Base-by-base conservation (phyloP, 2,888 invertebrate genomes). In the Sisyra terminalis region DNA sequence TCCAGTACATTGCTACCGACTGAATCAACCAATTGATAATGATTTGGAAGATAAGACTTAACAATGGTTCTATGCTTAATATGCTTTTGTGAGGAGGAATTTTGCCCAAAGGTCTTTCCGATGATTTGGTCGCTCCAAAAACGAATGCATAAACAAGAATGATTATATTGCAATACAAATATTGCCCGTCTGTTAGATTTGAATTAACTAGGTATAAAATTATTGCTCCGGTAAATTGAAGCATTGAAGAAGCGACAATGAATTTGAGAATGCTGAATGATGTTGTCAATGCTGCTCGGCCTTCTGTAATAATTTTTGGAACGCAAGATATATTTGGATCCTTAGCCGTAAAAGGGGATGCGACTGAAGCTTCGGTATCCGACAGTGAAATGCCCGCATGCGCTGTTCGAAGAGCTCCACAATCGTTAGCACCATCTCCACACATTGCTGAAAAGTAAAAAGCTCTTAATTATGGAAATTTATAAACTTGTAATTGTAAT, bases 181-280 rank as follows among this genome's bases (percentile, higher is more conserved):
- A 96, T 57, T 94, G 83, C 55, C 83, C 75, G 53, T 94, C 93
- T 0, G 90, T 87, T 13, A 96, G 60, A 55, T 90, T 90, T 0
- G 80, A 78, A 51, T 88, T 84, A 57, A 90, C 89, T 41, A 82
- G 80, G 60, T 94, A 94, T 0, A 96, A 66, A 42, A 93, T 78
- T 54, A 92, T 79, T 29, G 94, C 90, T 0, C 92, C 89, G 45
- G 85, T 70, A 63, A 94, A 94, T 59, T 96, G 92, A 0, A 88
- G 84, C 43, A 94, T 69, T n/a, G 90, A 90, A 65, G 97, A 97
- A 0, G 86, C 79, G 1, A 94, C 90, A 96, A 98, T 98, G 69
- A 92, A 97, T 55, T 96, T 96, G 68, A 97, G 97, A 50, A 96
- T 86, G 1, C 94, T 92, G 64, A 96, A 96, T 31, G 90, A 90